Evolutionary conservation across 1,140 invertebrate genomes (phyloP), one percentile per base, ranked within the genome.

Genomic region (Leptinotarsa lineolata): DNA sequence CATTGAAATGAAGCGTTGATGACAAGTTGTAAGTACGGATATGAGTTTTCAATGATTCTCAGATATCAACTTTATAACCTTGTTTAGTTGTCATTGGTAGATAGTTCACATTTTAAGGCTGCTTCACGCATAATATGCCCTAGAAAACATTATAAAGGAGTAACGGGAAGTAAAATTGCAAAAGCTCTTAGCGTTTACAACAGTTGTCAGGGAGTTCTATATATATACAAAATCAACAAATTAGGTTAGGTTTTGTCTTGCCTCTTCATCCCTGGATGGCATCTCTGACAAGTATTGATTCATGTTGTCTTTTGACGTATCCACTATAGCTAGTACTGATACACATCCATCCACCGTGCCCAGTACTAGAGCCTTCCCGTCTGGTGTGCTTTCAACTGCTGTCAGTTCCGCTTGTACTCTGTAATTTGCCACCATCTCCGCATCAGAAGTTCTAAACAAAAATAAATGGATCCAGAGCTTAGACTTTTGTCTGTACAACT

Each of bases 281-380:
- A 94, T 86, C 45, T 85, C 85, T 24, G 85, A 85, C 6, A 94
- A 83, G 83, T 91, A 92, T n/a, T 91, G 87, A 73, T 87, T 85
- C 84, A 91, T 90, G 77, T 90, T 89, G 13, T 85, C 81, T 68
- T 89, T 90, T 11, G 85, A 82, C 1, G 94, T 92, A 87, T 98
- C 96, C 0, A 94, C 92, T 79, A 99, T 94, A 15, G 93, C 92
- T 44, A 98, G 84, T n/a, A 96, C 92, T 1, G 95, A 95, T 46
- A 99, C 88, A 82, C 95, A 97, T 8, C 97, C 97, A 83, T 99
- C 96, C 6, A 97, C 92, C 0, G 95, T 96, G 0, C 95, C 96
- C 22, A 98, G 86, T 2, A 97, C 93, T 44, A 98, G 88, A 61
- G 89, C 92, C 80, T 86, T 92, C 78, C 96, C 94, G 82, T 95